A percentile compares a stretch with the other conserved stretches of the same genome.
These are phyloP conservation scores for Epizoanthus fatuus DNA, from an alignment of 92 coral and sea anemone species.

Conservation along the genomic window DNA sequence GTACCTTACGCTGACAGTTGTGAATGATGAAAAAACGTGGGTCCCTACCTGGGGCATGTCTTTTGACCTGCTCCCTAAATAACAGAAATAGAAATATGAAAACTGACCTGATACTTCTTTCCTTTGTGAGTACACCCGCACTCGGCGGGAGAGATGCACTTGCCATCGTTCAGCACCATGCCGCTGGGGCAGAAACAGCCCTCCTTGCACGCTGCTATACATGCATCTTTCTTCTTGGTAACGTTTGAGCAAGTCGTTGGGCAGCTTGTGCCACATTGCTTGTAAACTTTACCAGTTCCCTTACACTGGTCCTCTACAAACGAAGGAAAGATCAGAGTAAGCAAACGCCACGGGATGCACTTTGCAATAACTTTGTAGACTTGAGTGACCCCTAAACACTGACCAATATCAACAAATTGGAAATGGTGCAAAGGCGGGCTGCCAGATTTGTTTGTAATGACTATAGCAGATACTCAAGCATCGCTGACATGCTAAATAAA, in stretches of 20 bases:
- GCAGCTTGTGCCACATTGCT: slow-evolving; percentile 6
- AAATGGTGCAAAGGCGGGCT: too few species aligned
- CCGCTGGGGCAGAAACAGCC: slow-evolving; percentile 15
- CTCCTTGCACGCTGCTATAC: neutral
- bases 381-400: neutral
- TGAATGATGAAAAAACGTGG: too few species aligned
- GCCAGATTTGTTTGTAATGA: too few species aligned
- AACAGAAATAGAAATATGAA: neutral
- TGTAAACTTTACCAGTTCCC: slow-evolving; percentile 19
- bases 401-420: neutral
- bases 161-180: neutral
- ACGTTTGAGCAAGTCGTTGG: neutral
- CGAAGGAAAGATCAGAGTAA: neutral
- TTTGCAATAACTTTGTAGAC: too few species aligned
- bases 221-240: neutral
- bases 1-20: too few species aligned
- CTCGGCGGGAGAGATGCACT: neutral
- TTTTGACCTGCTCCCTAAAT: too few species aligned
- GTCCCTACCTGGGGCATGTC: too few species aligned
- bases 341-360: too few species aligned
- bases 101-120: neutral
- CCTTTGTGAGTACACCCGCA: neutral
- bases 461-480: too few species aligned
- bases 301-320: slow-evolving; percentile 33
- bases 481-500: too few species aligned